A percentile compares a stretch with the other conserved stretches of the same genome.
Evolutionary conservation across 2,888 invertebrate genomes (phyloP).

Genomic region (Artemia sinica): DNA sequence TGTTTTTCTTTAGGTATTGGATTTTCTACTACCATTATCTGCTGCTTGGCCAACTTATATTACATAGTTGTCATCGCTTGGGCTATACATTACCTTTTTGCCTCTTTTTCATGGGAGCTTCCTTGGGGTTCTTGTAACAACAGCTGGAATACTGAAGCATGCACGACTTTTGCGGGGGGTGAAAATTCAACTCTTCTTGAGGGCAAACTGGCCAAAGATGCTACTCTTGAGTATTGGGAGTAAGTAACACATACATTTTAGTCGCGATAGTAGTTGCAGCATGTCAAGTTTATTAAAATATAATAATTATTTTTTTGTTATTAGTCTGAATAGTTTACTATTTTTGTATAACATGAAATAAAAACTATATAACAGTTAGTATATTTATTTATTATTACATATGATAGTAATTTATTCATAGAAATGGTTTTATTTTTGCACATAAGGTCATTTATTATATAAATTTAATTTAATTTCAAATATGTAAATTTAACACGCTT

Average conservation of each 20-base stretch:
- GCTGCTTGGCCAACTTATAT: slow-evolving; percentile 87
- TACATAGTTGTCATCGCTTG: slow-evolving; percentile 96
- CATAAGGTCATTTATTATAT: too few species aligned
- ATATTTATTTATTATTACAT: too few species aligned
- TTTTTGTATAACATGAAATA: too few species aligned
- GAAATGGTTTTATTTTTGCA: too few species aligned
- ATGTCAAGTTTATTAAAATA: too few species aligned
- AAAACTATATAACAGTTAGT: too few species aligned
- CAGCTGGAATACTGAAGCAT: slow-evolving; percentile 47
- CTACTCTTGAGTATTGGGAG: slow-evolving; percentile 38
- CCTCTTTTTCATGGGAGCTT: slow-evolving; percentile 7
- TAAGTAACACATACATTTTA: slow-evolving; percentile 30
- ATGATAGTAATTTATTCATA: too few species aligned
- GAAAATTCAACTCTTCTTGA: slow-evolving; percentile 23
- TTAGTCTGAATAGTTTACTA: too few species aligned
- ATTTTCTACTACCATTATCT: slow-evolving; percentile 83
- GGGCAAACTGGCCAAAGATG: slow-evolving; percentile 25
- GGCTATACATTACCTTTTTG: slow-evolving; percentile 81
- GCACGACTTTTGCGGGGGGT: slow-evolving; percentile 30
- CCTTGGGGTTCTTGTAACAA: slow-evolving; percentile 31
- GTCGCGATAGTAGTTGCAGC: too few species aligned
- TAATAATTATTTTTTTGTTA: too few species aligned
- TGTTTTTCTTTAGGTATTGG: slow-evolving; percentile 58
- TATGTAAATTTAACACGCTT: too few species aligned
- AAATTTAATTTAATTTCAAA: too few species aligned